Evolutionary conservation across 2,113 vertebrate species (phyloP), one percentile per base, ranked within the genome.

Genomic region (Choloepus hoffmanni): DNA sequence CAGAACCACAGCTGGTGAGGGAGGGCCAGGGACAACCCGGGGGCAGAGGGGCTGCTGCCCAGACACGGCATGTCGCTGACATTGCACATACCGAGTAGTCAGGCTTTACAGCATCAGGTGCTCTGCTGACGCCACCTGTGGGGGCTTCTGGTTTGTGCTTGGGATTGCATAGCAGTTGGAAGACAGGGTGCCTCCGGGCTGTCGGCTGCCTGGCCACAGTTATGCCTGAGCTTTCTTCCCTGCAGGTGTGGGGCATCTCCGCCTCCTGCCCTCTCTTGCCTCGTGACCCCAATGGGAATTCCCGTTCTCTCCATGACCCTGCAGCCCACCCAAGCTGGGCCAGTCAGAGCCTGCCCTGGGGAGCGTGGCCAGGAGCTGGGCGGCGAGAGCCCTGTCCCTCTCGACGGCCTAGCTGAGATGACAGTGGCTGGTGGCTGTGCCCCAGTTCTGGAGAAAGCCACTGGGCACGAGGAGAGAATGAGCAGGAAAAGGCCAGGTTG

Each of bases 191-290:
- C 21, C 62, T 33, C 15, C 5, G 15, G 36, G 12, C 24, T 30
- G 26, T 30, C 2, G 28, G 63, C 30, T 30, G 26, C 36, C 26
- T 10, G 63, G 33, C 53, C 48, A 7, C 7, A 40, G 43, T 16
- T 24, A 53, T 16, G 2, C 79, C 36, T 23, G 15, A 5, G 36
- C 21, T 11, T 30, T 36, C 63, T 67, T 63, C 67, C 16, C 43
- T 48, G 63, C 30, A 7, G 30, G 12, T 5, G 2, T 3, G 13
- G 26, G 67, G 55, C 24, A 3, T 26, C 33, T 19, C 18, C 16
- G 26, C 26, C 13, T 6, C 1, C 10, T 19, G 55, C 2, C 4
- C 10, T 12, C 1, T 40, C 50, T 24, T 2, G 0, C 70, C 67
- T 10, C 5, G 4, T 26, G 21, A 2, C 74, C 43, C 33, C 4